Conservation (phyloP, 2,888 invertebrate genomes). For the Drosophila helvetica region DNA sequence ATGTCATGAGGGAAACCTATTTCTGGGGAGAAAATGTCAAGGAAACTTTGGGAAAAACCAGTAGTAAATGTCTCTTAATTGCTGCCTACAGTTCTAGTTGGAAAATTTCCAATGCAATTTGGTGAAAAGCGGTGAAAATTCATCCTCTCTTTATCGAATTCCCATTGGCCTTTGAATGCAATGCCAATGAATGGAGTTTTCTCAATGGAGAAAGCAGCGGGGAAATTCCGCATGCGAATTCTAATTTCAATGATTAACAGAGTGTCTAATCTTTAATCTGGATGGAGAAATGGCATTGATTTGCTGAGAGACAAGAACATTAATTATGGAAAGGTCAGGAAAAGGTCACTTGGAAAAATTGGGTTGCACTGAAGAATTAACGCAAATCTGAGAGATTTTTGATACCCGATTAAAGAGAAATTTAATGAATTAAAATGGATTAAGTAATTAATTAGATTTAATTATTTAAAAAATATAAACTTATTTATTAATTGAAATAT, state of each 20-base stretch:
- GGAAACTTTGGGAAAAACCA: background rate
- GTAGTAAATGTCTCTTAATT: background rate
- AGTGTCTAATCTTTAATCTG: too few species aligned
- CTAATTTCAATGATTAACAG: too few species aligned
- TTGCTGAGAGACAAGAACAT: background rate
- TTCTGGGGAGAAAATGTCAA: background rate
- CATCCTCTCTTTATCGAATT: background rate
- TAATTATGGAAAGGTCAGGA: background rate
- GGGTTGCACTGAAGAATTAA: too few species aligned
- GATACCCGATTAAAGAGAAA: too few species aligned
- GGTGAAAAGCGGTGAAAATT: background rate
- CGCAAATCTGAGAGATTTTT: too few species aligned
- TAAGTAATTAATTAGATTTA: too few species aligned
- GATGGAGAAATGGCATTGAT: too few species aligned
- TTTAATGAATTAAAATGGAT: too few species aligned
- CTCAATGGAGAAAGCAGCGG: background rate
- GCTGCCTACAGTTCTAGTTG: background rate
- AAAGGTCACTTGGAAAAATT: too few species aligned
- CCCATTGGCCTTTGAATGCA: background rate
- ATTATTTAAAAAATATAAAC: too few species aligned
- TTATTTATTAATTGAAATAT: too few species aligned
- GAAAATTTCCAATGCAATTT: background rate
- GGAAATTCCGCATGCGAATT: too few species aligned
- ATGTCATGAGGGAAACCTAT: background rate
- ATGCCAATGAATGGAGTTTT: background rate